Evolutionary conservation across 2,888 invertebrate species (phyloP).

Genomic region (Siphonodentalium dalli): DNA sequence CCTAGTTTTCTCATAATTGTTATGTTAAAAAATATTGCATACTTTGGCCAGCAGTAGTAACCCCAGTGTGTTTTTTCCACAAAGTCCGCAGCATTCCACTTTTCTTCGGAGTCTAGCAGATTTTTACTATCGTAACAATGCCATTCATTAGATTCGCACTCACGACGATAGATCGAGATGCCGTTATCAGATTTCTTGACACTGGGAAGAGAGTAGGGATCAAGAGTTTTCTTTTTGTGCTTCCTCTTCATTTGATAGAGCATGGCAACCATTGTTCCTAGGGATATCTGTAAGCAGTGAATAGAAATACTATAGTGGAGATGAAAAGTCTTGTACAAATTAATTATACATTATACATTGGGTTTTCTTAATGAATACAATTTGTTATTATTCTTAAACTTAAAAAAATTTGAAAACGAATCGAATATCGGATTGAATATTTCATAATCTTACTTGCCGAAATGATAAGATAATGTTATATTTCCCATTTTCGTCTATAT

Average conservation of each 20-base stretch:
- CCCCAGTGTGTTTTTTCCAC: conserved; percentile 74
- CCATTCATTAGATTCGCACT: conserved; percentile 78
- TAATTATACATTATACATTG: no score
- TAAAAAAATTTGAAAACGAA: no score
- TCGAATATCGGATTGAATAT: no score
- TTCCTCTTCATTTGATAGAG: conserved; percentile 78
- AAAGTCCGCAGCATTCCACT: conserved; percentile 79
- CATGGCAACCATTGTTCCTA: conserved; percentile 72
- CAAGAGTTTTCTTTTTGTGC: conserved; percentile 71
- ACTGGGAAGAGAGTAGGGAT: conserved; percentile 66
- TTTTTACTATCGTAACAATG: conserved; percentile 74
- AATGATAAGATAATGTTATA: no score
- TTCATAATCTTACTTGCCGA: no score
- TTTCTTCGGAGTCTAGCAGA: conserved; percentile 72
- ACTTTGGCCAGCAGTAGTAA: conserved; percentile 70
- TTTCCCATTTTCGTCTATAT: no score
- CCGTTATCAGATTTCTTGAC: conserved; percentile 18
- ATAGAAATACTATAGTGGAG: no score
- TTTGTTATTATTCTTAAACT: no score
- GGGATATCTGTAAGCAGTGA: conserved; percentile 70
- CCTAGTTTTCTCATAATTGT: no score
- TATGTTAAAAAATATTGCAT: conserved; percentile 10
- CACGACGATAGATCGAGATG: conserved; percentile 50
- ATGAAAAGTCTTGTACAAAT: no score
- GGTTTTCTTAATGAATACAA: no score